Conservation (phyloP, 2,113 vertebrate genomes). For the Atrichornis clamosus region DNA sequence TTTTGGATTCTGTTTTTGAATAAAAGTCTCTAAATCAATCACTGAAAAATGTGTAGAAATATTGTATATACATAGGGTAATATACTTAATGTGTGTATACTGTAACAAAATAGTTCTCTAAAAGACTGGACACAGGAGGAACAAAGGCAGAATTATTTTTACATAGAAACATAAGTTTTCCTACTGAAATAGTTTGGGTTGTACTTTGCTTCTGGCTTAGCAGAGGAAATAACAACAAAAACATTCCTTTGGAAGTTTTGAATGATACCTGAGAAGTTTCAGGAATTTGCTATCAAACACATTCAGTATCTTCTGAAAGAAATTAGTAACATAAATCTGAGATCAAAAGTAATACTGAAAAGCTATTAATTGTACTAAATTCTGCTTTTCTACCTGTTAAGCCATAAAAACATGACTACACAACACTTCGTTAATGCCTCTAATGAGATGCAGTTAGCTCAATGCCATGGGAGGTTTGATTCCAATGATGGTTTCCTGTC, state of each 20-base stretch:
- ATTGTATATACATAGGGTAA: not conserved
- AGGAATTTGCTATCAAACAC: not conserved
- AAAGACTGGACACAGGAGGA: not conserved
- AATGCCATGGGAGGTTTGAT: not conserved
- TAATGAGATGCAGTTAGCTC: not conserved
- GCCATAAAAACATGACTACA: not conserved
- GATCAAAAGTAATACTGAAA: not conserved
- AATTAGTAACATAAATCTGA: not conserved
- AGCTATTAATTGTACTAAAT: not conserved
- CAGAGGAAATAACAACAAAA: constrained; percentile 6
- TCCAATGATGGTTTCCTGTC: not conserved
- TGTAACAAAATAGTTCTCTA: not conserved
- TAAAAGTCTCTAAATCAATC: not conserved
- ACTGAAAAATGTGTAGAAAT: not conserved
- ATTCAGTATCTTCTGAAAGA: not conserved
- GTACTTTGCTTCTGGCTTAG: not conserved
- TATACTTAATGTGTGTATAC: not conserved
- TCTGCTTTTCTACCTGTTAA: not conserved
- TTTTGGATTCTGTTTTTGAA: not conserved
- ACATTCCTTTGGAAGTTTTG: not conserved
- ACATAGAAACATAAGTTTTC: not conserved
- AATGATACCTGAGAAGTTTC: not conserved
- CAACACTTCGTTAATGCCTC: not conserved
- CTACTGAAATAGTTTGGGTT: not conserved
- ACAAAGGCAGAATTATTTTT: not conserved